A percentile compares a stretch with the other conserved stretches of the same genome.
Conservation (phyloP, 64 coral and sea anemone species). For the Astreopora myriophthalma region DNA sequence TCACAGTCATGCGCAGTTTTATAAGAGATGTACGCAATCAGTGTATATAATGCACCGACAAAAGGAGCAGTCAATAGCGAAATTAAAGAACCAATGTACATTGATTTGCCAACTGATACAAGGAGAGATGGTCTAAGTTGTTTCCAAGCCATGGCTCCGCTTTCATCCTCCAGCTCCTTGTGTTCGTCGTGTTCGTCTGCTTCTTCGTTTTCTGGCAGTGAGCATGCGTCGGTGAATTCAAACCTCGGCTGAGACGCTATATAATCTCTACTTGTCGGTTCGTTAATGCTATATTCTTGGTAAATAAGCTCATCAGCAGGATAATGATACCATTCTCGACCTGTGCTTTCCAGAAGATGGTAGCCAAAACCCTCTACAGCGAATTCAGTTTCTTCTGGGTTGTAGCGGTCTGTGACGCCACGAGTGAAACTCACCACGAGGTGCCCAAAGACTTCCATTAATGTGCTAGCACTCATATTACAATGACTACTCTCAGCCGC, state of each 20-base stretch:
- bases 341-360: neutral
- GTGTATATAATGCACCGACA: neutral
- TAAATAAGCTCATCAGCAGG: conserved; percentile 21
- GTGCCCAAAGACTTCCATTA: neutral
- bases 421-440: neutral
- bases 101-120: neutral
- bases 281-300: neutral
- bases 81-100: neutral
- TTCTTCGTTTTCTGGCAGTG: neutral
- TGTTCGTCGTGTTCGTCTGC: no score
- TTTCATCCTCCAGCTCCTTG: neutral
- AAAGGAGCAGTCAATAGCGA: neutral
- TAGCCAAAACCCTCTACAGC: neutral
- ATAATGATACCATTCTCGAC: neutral
- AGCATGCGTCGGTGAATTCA: neutral
- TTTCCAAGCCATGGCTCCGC: neutral
- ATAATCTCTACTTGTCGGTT: neutral
- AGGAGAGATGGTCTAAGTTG: neutral
- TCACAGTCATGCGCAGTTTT: neutral
- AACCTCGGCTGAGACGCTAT: neutral
- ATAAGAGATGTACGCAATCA: neutral
- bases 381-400: neutral
- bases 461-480: neutral
- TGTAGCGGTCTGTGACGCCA: neutral
- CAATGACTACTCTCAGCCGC: no score